Evolutionary conservation across 1,140 invertebrate genomes (phyloP).

Genomic region (Carposina sasakii): DNA sequence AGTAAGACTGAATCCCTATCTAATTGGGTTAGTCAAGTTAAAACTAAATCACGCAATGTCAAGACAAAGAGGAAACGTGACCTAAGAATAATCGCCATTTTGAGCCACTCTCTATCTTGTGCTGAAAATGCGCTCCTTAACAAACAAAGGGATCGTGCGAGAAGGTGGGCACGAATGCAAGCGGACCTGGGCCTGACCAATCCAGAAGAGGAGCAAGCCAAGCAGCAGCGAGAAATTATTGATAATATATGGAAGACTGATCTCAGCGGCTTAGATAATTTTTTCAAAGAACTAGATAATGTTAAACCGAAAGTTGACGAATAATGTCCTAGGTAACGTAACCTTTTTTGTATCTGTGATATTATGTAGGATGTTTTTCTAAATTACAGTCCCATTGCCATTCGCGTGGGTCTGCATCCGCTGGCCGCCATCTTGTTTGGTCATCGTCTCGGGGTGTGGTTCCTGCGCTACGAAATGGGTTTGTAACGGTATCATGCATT

Average conservation of each 20-base stretch:
- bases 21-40: slow-evolving; percentile 66
- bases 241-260: slow-evolving; percentile 69
- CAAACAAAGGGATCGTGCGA: slow-evolving; percentile 70
- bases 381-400: slow-evolving; percentile 72
- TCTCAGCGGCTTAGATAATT: slow-evolving; percentile 66
- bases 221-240: slow-evolving; percentile 56
- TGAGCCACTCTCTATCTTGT: slow-evolving; percentile 55
- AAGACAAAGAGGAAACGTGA: slow-evolving; percentile 67
- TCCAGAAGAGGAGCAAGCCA: slow-evolving; percentile 59
- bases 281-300: slow-evolving; percentile 67
- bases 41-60: slow-evolving; percentile 61
- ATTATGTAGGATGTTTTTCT: slow-evolving; percentile 70
- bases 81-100: slow-evolving; percentile 62
- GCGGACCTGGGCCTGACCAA: slow-evolving; percentile 60
- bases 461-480: slow-evolving; percentile 59
- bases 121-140: slow-evolving; percentile 57
- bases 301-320: slow-evolving; percentile 54
- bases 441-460: slow-evolving; percentile 45
- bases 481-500: slow-evolving; percentile 72
- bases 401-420: slow-evolving; percentile 70
- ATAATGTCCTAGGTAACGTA: slow-evolving; percentile 48
- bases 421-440: slow-evolving; percentile 70
- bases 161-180: slow-evolving; percentile 67
- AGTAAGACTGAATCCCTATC: slow-evolving; percentile 65
- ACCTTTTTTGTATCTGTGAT: slow-evolving; percentile 63